Evolutionary conservation across 1,140 invertebrate species (phyloP).

Genomic region (Condylostylus longicornis): DNA sequence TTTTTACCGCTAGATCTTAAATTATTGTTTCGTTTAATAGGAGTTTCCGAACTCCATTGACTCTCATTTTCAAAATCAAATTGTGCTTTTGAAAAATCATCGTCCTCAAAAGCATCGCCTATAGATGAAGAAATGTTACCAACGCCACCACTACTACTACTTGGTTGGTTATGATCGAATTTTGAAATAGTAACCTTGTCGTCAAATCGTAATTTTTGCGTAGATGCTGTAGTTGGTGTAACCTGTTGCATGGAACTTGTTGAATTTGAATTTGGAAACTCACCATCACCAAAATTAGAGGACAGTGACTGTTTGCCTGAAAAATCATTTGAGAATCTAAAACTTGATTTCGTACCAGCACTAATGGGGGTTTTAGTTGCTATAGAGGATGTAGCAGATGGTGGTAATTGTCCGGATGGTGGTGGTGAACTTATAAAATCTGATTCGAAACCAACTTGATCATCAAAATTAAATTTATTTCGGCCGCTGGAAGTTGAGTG

Average conservation of each 20-base stretch:
- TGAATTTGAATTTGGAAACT: constrained; percentile 3
- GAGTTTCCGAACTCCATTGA: constrained; percentile 10
- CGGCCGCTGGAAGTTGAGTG: neutral
- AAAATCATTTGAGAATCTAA: constrained; percentile 41
- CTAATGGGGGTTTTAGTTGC: constrained; percentile 9
- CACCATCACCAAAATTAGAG: constrained; percentile 2
- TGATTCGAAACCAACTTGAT: constrained; percentile 28
- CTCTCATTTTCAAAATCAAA: constrained; percentile 29
- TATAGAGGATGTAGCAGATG: constrained; percentile 25
- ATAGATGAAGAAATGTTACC: neutral
- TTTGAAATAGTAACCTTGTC: constrained; percentile 32
- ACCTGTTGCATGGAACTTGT: constrained; percentile 4
- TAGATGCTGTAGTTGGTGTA: constrained; percentile 18
- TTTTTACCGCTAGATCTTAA: neutral
- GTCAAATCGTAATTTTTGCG: constrained; percentile 29
- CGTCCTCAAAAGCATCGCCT: constrained; percentile 25
- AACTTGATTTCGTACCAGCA: constrained; percentile 24
- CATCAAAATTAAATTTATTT: constrained; percentile 28
- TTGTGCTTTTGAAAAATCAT: constrained; percentile 30
- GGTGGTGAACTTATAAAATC: constrained; percentile 29
- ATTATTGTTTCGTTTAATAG: constrained; percentile 1
- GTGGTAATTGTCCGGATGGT: constrained; percentile 13
- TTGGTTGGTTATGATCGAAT: constrained; percentile 15
- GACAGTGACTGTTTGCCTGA: constrained; percentile 34
- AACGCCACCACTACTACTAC: neutral